Evolutionary conservation across 2,113 vertebrate species (phyloP).

Genomic region (Ellobius talpinus): DNA sequence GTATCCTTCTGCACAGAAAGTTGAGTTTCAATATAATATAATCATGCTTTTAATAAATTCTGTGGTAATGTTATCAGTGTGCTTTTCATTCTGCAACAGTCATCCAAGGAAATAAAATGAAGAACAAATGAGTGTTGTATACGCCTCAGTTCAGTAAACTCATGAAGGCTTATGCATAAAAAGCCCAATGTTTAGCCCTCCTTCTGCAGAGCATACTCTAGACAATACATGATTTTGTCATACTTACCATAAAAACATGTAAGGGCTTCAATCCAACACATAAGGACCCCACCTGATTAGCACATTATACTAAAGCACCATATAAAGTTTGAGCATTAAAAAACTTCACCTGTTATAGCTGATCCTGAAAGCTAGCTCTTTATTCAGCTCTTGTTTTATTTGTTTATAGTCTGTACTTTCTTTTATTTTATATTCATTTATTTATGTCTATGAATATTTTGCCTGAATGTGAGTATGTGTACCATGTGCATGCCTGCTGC

Average conservation of each 20-base stretch:
- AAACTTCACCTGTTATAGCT: not conserved
- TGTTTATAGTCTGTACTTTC: not conserved
- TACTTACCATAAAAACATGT: not conserved
- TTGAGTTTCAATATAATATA: not conserved
- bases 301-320: not conserved
- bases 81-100: constrained; percentile 38
- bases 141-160: not conserved
- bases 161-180: not conserved
- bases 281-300: constrained; percentile 7
- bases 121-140: not conserved
- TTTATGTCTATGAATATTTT: not conserved
- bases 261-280: not conserved
- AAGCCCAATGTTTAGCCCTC: constrained; percentile 17
- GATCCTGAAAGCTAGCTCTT: constrained; percentile 12
- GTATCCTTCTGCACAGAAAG: constrained; percentile 4
- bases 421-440: not conserved
- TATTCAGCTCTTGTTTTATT: not conserved
- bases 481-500: not conserved
- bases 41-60: not conserved
- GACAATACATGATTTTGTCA: not conserved
- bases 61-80: not conserved
- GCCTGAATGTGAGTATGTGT: not conserved
- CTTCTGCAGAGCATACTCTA: constrained; percentile 10
- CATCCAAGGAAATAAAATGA: constrained; percentile 12
- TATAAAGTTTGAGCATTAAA: not conserved